Base-by-base conservation (phyloP, 2,888 invertebrate species). In the Acheta domesticus region DNA sequence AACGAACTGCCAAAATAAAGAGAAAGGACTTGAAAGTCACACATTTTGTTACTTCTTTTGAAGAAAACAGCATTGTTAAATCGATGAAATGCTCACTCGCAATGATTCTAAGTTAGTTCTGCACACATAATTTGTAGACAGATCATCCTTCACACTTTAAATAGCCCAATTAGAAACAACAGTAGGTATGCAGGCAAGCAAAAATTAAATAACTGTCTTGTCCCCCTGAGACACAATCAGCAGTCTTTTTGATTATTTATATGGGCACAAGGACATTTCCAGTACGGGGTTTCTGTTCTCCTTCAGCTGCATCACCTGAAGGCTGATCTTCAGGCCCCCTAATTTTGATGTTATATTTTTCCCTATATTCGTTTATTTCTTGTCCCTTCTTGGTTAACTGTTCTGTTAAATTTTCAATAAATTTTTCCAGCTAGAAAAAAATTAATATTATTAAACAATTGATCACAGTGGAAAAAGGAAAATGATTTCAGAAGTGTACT, bases 351-450 rank as follows among this genome's bases (percentile, higher is more conserved):
- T 96, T 95, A 86, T 97, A 92, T 85, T 93, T 93, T 85, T 96
- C 96, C 85, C 96, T 94, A 87, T 95, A 98, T 83, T 95, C 94
- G 86, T 97, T 96, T 81, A 98, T 93, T 87, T 98, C 97, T 82
- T 90, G 88, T 1, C 98, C 97, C 87, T 97, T 98, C 84, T 92
- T 91, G 74, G 92, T 89, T 77, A 98, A 89, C 86, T 97, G 95
- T 81, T 94, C 93, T 81, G 93, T 93, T 74, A 97, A 89, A 79
- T 91, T 90, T 84, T 93, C 92, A 80, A 96, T 91, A n/a, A 96
- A 91, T 86, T 93, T 92, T 48, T 91, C 91, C 83, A 97, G 89
- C 89, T 94, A 91, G n/a, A 88, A 86, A 82, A 82, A 81, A 80
- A 36, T 8, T 36, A 36, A 36, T 5, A 8, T 36, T 36, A 36